Evolutionary conservation across 2,113 vertebrate genomes (phyloP), one percentile per base, ranked within the genome.

Genomic region (Colinus virginianus): DNA sequence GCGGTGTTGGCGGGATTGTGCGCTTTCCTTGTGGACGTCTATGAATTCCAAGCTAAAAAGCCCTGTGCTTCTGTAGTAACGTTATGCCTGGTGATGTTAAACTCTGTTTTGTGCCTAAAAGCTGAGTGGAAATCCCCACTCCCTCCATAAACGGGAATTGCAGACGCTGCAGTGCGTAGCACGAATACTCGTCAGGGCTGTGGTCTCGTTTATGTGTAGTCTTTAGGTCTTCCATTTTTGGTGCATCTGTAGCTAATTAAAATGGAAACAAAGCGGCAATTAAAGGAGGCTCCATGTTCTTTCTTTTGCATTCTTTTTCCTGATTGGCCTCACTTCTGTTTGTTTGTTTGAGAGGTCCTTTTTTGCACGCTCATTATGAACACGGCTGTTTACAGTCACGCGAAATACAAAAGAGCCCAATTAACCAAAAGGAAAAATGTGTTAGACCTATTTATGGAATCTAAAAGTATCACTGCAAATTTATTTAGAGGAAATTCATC

Each of bases 181-280:
- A 20, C 6, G 0, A 21, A 48, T 2, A 28, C 8, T 7, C 20
- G 7, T 55, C 17, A 4, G 19, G 5, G 0, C 7, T 34, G 38
- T 17, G 6, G 30, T 30, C 11, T 34, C 7, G 2, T 3, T 56
- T 16, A 1, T 11, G 25, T 11, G 14, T 4, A 4, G 26, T 10
- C 23, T 43, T 66, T 45, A 66, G 10, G 42, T 15, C 42, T 70
- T 30, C 23, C 32, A 0, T 59, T 18, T 26, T 15, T 4, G 15
- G 17, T 8, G 26, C 28, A 2, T 53, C 15, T 19, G n/a, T 25
- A n/a, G 34, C 51, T 25, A 19, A 7, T 38, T 28, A 34, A 59
- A 40, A 6, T 36, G 67, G 67, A 78, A 61, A 23, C 2, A 5
- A 59, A 8, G 0, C 25, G 16, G 15, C 36, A 11, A 5, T 19